A percentile compares a stretch with the other conserved stretches of the same genome.
Evolutionary conservation across 2,113 vertebrate genomes (phyloP).

Genomic region (Dolichallabes microphthalmus): DNA sequence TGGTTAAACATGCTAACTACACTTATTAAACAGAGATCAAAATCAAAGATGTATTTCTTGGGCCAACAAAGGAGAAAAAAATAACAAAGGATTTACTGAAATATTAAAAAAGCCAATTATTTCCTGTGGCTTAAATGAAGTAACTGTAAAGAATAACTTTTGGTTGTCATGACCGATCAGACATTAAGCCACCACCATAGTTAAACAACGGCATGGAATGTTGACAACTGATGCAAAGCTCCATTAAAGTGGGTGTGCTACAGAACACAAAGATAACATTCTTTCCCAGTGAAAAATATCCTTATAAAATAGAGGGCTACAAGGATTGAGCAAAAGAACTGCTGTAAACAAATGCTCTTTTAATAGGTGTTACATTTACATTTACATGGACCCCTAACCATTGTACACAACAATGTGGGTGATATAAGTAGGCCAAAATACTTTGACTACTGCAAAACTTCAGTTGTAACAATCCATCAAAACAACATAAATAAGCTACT

Average conservation of each 20-base stretch:
- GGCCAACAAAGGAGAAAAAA: background rate
- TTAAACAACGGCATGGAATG: constrained; percentile 53
- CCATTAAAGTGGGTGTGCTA: constrained; percentile 55
- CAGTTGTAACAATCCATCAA: background rate
- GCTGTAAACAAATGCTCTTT: background rate
- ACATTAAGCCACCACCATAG: constrained; percentile 54
- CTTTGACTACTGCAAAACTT: background rate
- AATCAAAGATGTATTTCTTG: background rate
- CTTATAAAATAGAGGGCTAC: constrained; percentile 18
- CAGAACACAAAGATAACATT: constrained; percentile 52
- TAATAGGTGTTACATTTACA: background rate
- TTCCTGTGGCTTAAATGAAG: background rate
- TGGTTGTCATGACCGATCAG: constrained; percentile 10
- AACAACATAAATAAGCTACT: background rate
- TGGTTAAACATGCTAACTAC: constrained; percentile 39
- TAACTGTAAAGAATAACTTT: background rate
- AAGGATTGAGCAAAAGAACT: constrained; percentile 3
- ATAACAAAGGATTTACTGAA: background rate
- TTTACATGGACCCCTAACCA: background rate
- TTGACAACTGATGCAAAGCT: constrained; percentile 41
- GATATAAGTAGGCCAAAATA: background rate
- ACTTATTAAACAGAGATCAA: background rate
- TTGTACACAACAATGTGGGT: background rate
- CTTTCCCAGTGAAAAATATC: constrained; percentile 32
- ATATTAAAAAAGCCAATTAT: background rate